Base-by-base conservation (phyloP, 2,888 invertebrate species). In the Neria commutata region DNA sequence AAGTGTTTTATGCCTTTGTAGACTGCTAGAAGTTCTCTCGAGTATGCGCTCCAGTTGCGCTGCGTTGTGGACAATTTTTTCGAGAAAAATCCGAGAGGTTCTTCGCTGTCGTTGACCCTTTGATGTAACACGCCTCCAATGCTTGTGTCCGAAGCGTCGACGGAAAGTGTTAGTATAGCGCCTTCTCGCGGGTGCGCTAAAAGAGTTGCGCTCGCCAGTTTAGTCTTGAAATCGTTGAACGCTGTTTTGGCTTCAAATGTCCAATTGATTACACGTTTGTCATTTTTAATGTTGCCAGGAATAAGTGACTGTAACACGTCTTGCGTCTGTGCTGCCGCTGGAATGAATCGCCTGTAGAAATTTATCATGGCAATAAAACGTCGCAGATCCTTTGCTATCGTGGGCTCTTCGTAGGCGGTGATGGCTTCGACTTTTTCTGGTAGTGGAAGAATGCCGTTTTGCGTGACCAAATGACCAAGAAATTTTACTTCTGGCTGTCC, bases 111-210 rank as follows among this genome's bases (percentile, higher is more conserved):
- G 10, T 49, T 37, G 16, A 23, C 16, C 2, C 25, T n/a, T 37
- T 63, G 52, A 17, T 63, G 55, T 19, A 63, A 25, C 4, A 48
- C 62, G 17, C 57, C 58, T 1, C 65, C 63, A 2, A 64, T 57
- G 16, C 55, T 56, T 11, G 59, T 63, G 45, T 64, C 57, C 24
- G 59, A 61, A 8, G 62, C 62, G 24, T 65, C 65, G 5, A 62
- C 61, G 14, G 58, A 49, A n/a, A 63, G 40, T 1, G 56, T 37
- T 1, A 64, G 45, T 23, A 62, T 56, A 14, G 61, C 58, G 29
- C 58, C 55, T 48, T 56, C 49, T 6, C 48, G 45, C 6, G 59
- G 64, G 24, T 62, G 55, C 10, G 46, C 45, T 11, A 62, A 33
- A 17, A 37, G 16, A 24, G 51, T 49, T 1, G 56, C 61, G 5